Conservation (phyloP, 2,797 vertebrate species). For the Diplodus puntazzo region DNA sequence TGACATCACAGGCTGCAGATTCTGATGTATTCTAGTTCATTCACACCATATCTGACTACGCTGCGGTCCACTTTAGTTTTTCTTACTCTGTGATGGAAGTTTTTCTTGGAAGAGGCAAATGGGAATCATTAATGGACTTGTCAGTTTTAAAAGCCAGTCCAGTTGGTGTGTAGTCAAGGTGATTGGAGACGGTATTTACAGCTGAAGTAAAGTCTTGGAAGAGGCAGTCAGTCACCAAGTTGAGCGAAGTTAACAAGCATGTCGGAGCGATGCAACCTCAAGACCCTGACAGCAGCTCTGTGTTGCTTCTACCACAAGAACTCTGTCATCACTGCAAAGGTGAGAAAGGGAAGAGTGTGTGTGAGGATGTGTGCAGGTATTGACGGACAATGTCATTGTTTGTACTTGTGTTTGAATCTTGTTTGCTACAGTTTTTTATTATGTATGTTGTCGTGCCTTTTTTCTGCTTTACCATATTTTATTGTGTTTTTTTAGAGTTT, state of each 20-base stretch:
- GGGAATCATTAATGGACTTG: background rate
- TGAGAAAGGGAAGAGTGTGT: slow-evolving; percentile 71
- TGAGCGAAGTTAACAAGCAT: slow-evolving; percentile 74
- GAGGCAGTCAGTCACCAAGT: background rate
- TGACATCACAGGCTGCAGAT: background rate
- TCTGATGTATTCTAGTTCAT: background rate
- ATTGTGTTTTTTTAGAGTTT: background rate
- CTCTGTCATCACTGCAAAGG: slow-evolving; percentile 92
- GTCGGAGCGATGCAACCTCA: slow-evolving; percentile 92
- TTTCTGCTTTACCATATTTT: background rate
- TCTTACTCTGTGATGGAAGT: slow-evolving; percentile 25
- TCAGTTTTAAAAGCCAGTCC: background rate
- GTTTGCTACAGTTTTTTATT: background rate
- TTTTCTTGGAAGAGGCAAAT: slow-evolving; percentile 36
- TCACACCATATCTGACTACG: background rate
- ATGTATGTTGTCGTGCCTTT: background rate
- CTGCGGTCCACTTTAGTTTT: background rate
- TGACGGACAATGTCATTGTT: background rate
- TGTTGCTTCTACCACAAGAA: slow-evolving; percentile 97
- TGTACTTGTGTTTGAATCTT: background rate
- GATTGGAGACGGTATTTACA: slow-evolving; percentile 12
- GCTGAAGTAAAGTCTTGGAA: slow-evolving; percentile 6
- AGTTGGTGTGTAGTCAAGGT: background rate
- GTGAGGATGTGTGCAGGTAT: background rate
- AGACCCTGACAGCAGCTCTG: slow-evolving; percentile 89